These are phyloP conservation scores for Cyclura pinguis DNA, from an alignment of 2,797 vertebrate species.

Conservation along the genomic window DNA sequence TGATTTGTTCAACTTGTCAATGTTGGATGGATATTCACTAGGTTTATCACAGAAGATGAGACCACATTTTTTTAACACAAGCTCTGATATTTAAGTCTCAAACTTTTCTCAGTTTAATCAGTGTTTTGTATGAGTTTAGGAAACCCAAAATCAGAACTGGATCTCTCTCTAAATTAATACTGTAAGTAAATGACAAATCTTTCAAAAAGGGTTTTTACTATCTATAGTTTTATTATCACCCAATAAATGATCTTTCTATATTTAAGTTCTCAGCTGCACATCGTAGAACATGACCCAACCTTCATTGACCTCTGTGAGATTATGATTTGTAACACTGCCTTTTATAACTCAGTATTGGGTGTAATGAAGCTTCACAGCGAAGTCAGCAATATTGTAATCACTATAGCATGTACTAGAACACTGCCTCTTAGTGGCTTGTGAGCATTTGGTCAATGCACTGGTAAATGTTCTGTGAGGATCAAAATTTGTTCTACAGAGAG, in stretches of 20 bases:
- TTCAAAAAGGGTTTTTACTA: not conserved
- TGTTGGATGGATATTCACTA: not conserved
- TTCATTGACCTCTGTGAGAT: constrained; percentile 7
- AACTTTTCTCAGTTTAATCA: not conserved
- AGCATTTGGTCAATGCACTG: not conserved
- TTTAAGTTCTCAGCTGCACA: not conserved
- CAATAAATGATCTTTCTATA: not conserved
- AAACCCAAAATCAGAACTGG: not conserved
- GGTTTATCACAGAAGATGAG: not conserved
- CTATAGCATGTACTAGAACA: not conserved
- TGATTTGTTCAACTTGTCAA: not conserved
- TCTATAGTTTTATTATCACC: not conserved
- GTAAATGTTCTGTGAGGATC: not conserved
- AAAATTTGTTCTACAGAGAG: not conserved
- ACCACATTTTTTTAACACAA: not conserved
- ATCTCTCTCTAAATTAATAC: not conserved
- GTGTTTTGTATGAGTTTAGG: not conserved
- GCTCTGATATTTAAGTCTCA: not conserved
- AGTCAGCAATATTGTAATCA: not conserved
- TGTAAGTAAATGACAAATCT: not conserved
- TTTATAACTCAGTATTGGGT: constrained; percentile 3
- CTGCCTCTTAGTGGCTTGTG: not conserved
- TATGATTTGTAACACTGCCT: constrained; percentile 11
- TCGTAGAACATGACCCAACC: not conserved
- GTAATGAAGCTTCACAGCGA: constrained; percentile 6